Base-by-base conservation (phyloP, 1,140 invertebrate genomes). In the Ostrea denselamellosa region DNA sequence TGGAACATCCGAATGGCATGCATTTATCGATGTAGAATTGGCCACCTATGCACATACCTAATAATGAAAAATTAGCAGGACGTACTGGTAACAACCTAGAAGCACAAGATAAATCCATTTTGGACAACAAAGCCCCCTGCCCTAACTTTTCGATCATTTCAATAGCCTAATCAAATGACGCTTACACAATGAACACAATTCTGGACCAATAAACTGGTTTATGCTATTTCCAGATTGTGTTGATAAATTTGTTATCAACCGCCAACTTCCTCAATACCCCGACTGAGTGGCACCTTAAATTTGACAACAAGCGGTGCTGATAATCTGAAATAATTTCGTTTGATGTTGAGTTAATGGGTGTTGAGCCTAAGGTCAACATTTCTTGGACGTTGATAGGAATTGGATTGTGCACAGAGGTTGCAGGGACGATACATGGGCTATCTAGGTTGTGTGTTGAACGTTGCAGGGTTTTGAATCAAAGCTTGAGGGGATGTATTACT, bases 31-130 rank as follows among this genome's bases (percentile, higher is more conserved):
- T 56, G 54, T 56, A 56, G 54, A 56, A 56, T 8, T 56, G 34
- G 5, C 5, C 10, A 17, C 52, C 1, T 9, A 88, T 56, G 51
- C 58, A 51, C 10, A 89, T 77, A 25, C 88, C 83, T n/a, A 82
- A 25, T 5, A 34, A 87, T 58, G 17, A 62, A 54, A 86, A 87
- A 87, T 86, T 34, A 34, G 58, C 34, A 5, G 86, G 84, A 25
- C 44, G 71, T 25, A 87, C n/a, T 4, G 89, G 89, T 19, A 89
- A 54, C 34, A 85, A 68, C 7, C 84, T 17, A 44, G 87, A 87
- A 17, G 68, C 77, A 54, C 53, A 52, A 22, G 54, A 83, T 1
- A 87, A 44, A 28, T 89, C 86, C 17, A 51, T 82, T 77, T 87
- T 87, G 51, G 22, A 77, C 9, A 82, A 25, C 22, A 87, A 85